Base-by-base conservation (phyloP, 2,113 vertebrate species). In the Silurus asotus region DNA sequence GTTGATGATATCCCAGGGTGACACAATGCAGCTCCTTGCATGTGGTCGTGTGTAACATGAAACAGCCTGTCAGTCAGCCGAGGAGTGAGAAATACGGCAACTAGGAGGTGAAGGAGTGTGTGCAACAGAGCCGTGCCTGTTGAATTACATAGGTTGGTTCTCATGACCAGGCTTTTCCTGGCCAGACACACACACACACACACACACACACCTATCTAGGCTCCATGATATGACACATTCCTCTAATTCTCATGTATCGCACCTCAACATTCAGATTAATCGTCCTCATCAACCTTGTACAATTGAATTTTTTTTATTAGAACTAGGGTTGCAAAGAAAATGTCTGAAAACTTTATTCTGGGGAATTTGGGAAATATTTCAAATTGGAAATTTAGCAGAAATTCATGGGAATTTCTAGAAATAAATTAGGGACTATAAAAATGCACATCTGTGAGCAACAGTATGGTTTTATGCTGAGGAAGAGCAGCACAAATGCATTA, bases 141-240 rank as follows among this genome's bases (percentile, higher is more conserved):
- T 88, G 89, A 88, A 88, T 86, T 76, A 84, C 81, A 69, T 84
- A 84, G 76, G 59, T 84, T 79, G 82, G 70, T 86, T 84, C 86
- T 89, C 86, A 75, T 86, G 84, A 85, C 86, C 84, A 69, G 83
- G 86, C 84, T 80, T 86, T 89, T 75, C 87, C 82, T 81, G 78
- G 82, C 72, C 70, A 45, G 70, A 69, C 76, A 61, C 64, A 77
- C 78, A 79, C 86, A 69, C 76, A 61, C 64, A 77, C 78, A 79
- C 86, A 69, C 76, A 82, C 80, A 67, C 61, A 55, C 10, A 56
- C 11, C 14, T 2, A 25, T 5, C 6, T 7, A 70, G n/a, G 23
- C 37, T 19, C 53, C 37, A 37, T 37, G 37, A 37, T 37, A 37
- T 37, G 37, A 53, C 53, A 55, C 49, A 6, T 20, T 4, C 25